These are phyloP conservation scores for Parasteatoda tepidariorum DNA, from an alignment of 1,140 invertebrate genomes.

Conservation along the genomic window DNA sequence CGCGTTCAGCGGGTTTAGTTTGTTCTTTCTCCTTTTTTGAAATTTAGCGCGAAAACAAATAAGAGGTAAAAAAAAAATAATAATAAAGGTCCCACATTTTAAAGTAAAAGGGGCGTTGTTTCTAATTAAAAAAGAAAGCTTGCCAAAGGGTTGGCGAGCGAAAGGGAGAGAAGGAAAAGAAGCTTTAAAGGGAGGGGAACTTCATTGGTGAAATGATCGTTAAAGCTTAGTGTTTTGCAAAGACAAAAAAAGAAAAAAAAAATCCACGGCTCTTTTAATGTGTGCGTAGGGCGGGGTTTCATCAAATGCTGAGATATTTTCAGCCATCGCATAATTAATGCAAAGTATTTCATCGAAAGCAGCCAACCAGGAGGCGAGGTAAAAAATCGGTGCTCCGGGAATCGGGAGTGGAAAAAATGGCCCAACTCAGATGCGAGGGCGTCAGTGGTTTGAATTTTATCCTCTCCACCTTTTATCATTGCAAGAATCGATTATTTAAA, in stretches of 20 bases:
- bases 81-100: slow-evolving; percentile 1
- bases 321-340: slow-evolving; percentile 59
- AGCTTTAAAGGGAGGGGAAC: background rate
- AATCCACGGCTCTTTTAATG: slow-evolving; percentile 31
- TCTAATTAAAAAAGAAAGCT: slow-evolving; percentile 28
- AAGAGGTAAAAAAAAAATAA: slow-evolving; percentile 26
- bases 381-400: slow-evolving; percentile 49
- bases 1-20: background rate
- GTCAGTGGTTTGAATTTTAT: slow-evolving; percentile 29
- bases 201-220: slow-evolving; percentile 42
- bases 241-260: slow-evolving; percentile 16
- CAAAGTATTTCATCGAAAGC: slow-evolving; percentile 52
- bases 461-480: slow-evolving; percentile 45
- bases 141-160: slow-evolving; percentile 7
- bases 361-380: slow-evolving; percentile 49
- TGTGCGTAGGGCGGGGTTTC: slow-evolving; percentile 34
- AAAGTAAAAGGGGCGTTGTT: slow-evolving; percentile 11
- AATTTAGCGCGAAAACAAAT: slow-evolving; percentile 25
- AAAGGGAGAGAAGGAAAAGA: slow-evolving; percentile 23
- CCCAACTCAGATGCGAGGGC: slow-evolving; percentile 30
- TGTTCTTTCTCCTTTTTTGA: background rate
- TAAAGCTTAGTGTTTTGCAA: slow-evolving; percentile 50
- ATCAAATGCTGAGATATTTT: slow-evolving; percentile 49
- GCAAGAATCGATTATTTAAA: slow-evolving; percentile 57
- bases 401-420: slow-evolving; percentile 47